Base-by-base conservation (phyloP, 2,888 invertebrate species). In the Dynastes maya region DNA sequence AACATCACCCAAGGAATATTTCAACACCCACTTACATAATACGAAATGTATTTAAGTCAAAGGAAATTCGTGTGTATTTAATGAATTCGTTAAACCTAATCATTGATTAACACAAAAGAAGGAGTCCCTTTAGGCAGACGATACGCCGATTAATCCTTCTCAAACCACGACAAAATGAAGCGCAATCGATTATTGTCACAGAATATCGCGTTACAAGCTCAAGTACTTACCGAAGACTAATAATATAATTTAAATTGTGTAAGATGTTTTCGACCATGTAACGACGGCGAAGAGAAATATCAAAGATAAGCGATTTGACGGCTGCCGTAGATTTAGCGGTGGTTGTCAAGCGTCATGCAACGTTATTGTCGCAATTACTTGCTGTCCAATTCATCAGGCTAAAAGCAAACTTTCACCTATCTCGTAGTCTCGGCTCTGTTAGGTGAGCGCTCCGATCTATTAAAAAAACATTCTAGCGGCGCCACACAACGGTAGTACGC, bases 211-310 rank as follows among this genome's bases (percentile, higher is more conserved):
- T 53, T 53, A 53, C 70, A 53, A 53, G 70, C 29, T n/a, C 70
- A 32, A 53, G 53, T 27, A 70, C 70, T 51, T 53, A 70, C 53
- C 29, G 29, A 53, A 70, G 70, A 11, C 70, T 65, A 65, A 65
- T 65, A 53, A 53, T 29, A 53, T 70, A 70, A 55, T 70, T 70
- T 53, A 70, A 51, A 70, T 70, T 51, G 27, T 70, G 70, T 6
- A 53, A 70, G 70, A 29, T 13, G 32, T 70, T 70, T 70, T 70
- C 70, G 65, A 40, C 13, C 32, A 16, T 16, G 65, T 13, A 40
- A 65, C 16, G 8, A 32, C 11, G n/a, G 55, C 51, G 53, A 55
- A 53, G 51, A 51, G 55, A 53, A 70, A 29, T 55, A 53, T 70
- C 29, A 29, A 16, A 70, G 70, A 70, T 70, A 70, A 70, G 29